Conservation (phyloP, 2,888 invertebrate species). For the Sarcophaga carnaria region DNA sequence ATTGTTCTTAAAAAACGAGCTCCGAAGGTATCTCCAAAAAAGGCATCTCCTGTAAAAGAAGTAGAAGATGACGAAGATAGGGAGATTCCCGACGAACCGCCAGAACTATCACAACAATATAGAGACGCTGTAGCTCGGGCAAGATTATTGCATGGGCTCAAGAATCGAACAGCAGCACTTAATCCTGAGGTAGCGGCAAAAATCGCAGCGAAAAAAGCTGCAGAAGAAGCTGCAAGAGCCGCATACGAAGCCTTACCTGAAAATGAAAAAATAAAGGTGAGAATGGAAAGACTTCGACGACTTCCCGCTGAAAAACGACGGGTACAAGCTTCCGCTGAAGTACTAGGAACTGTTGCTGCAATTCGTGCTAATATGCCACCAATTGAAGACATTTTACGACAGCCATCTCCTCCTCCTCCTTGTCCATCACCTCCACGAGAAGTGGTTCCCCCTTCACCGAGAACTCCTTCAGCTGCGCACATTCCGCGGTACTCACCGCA, state of each 20-base stretch:
- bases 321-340: slow-evolving; percentile 38
- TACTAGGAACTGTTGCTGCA: slow-evolving; percentile 51
- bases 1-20: slow-evolving; percentile 28
- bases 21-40: slow-evolving; percentile 20
- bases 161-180: slow-evolving; percentile 46
- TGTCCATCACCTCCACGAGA: not conserved
- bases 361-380: slow-evolving; percentile 45
- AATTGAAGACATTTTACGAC: slow-evolving; percentile 8
- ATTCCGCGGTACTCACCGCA: not conserved
- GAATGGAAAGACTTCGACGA: slow-evolving; percentile 47
- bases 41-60: not conserved
- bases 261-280: slow-evolving; percentile 48
- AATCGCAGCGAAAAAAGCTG: slow-evolving; percentile 19
- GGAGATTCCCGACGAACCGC: slow-evolving; percentile 20
- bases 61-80: not conserved
- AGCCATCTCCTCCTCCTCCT: not conserved
- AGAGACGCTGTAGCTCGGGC: slow-evolving; percentile 49
- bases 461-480: slow-evolving; percentile 9
- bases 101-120: slow-evolving; percentile 42
- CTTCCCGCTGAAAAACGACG: slow-evolving; percentile 15
- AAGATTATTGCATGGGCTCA: slow-evolving; percentile 45
- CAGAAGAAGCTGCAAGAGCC: slow-evolving; percentile 27
- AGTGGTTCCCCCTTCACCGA: not conserved
- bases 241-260: slow-evolving; percentile 43
- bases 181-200: slow-evolving; percentile 49